Conservation (phyloP, 2,888 invertebrate genomes). For the Melanargia galathea region DNA sequence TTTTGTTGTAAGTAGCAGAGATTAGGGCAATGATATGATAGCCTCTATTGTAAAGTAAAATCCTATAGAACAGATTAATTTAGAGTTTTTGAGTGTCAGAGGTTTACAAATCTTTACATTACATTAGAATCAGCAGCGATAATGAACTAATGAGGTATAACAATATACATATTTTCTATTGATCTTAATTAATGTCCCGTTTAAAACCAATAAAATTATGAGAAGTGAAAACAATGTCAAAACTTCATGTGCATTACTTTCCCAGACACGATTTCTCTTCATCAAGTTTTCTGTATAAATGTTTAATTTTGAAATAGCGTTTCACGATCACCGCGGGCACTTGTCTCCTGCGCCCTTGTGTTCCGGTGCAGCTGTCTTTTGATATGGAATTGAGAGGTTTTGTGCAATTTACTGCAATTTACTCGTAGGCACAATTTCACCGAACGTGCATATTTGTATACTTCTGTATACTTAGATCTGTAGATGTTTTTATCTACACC, state of each 20-base stretch:
- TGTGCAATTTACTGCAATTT: slow-evolving; percentile 41
- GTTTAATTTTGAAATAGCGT: slow-evolving; percentile 34
- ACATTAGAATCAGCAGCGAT: too few relatives aligned
- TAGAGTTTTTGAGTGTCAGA: too few relatives aligned
- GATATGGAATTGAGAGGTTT: slow-evolving; percentile 46
- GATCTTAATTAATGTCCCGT: too few relatives aligned
- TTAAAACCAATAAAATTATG: background rate
- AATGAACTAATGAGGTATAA: too few relatives aligned
- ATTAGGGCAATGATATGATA: too few relatives aligned
- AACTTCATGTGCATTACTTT: slow-evolving; percentile 13
- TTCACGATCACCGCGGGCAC: slow-evolving; percentile 41
- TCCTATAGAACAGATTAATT: too few relatives aligned
- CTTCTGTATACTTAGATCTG: background rate
- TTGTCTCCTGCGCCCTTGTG: slow-evolving; percentile 40
- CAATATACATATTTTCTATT: too few relatives aligned
- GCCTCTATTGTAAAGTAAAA: too few relatives aligned
- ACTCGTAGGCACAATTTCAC: slow-evolving; percentile 25
- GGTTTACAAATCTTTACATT: too few relatives aligned
- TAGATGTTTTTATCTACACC: background rate
- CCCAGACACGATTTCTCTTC: slow-evolving; percentile 18
- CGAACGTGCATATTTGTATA: slow-evolving; percentile 3
- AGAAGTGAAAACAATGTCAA: slow-evolving; percentile 20
- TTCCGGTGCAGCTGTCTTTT: slow-evolving; percentile 44
- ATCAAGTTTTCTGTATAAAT: slow-evolving; percentile 20
- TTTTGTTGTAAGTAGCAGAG: too few relatives aligned